A percentile compares a stretch with the other conserved stretches of the same genome.
Evolutionary conservation across 1,140 invertebrate species (phyloP).

Genomic region (Drosophila nigromelanica): DNA sequence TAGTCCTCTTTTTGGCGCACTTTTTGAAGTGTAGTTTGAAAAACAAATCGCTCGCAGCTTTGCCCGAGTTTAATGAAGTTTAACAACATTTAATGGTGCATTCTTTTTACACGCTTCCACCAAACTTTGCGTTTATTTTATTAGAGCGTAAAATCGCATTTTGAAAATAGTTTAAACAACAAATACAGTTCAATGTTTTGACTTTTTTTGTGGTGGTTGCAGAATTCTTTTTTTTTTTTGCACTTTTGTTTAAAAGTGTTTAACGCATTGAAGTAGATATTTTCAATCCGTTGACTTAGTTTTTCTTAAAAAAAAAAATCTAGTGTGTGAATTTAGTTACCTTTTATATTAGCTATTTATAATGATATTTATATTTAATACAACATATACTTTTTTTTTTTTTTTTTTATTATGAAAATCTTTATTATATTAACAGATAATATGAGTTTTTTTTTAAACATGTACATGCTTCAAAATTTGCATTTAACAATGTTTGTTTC

Average conservation of each 20-base stretch:
- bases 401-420: too few relatives aligned
- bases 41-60: constrained; percentile 24
- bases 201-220: constrained; percentile 12
- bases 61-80: constrained; percentile 56
- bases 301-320: too few relatives aligned
- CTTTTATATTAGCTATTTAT: too few relatives aligned
- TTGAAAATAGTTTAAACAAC: constrained; percentile 30
- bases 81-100: constrained; percentile 58
- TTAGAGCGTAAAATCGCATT: constrained; percentile 71
- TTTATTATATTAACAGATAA: too few relatives aligned
- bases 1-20: constrained; percentile 6
- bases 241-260: not conserved
- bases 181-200: constrained; percentile 17
- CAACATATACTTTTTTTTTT: too few relatives aligned
- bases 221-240: not conserved
- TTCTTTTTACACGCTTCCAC: constrained; percentile 45
- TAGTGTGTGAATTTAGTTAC: too few relatives aligned
- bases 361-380: too few relatives aligned
- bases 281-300: not conserved
- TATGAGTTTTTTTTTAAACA: too few relatives aligned
- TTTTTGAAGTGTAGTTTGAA: constrained; percentile 32
- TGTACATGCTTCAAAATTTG: too few relatives aligned
- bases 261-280: not conserved
- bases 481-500: too few relatives aligned
- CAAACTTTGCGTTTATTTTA: constrained; percentile 63